These are phyloP conservation scores for Dasypogon diadema DNA, from an alignment of 2,888 invertebrate genomes.

Conservation along the genomic window DNA sequence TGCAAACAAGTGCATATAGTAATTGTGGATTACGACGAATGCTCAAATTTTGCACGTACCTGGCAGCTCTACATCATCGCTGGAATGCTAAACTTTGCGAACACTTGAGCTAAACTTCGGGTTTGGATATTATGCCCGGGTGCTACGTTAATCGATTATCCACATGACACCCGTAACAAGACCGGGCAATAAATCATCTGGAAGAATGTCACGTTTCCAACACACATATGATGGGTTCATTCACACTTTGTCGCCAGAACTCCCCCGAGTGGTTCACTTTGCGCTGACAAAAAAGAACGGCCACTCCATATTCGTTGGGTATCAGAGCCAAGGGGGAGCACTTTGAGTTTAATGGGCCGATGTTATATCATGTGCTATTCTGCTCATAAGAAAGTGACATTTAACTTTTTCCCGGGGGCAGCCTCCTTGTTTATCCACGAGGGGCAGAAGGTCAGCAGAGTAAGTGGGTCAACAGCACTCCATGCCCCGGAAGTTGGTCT, in stretches of 20 bases:
- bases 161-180: constrained; percentile 48
- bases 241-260: constrained; percentile 42
- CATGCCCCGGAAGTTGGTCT: constrained; percentile 3
- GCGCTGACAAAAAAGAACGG: constrained; percentile 11
- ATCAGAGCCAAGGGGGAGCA: not conserved
- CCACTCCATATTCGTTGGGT: not conserved
- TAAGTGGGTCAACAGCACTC: constrained; percentile 11
- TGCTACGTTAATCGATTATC: constrained; percentile 48
- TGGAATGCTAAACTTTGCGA: constrained; percentile 31
- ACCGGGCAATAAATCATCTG: constrained; percentile 48
- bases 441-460: constrained; percentile 7
- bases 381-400: constrained; percentile 34
- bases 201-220: constrained; percentile 46
- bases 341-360: constrained; percentile 44
- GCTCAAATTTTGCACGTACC: constrained; percentile 43
- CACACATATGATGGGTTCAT: constrained; percentile 48
- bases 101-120: constrained; percentile 37
- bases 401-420: not conserved
- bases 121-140: constrained; percentile 24
- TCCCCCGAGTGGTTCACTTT: constrained; percentile 23
- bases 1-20: constrained; percentile 41
- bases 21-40: constrained; percentile 40
- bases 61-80: constrained; percentile 30
- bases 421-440: not conserved
- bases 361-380: constrained; percentile 16